Conservation (phyloP, 1,140 invertebrate species). For the Myzus persicae region DNA sequence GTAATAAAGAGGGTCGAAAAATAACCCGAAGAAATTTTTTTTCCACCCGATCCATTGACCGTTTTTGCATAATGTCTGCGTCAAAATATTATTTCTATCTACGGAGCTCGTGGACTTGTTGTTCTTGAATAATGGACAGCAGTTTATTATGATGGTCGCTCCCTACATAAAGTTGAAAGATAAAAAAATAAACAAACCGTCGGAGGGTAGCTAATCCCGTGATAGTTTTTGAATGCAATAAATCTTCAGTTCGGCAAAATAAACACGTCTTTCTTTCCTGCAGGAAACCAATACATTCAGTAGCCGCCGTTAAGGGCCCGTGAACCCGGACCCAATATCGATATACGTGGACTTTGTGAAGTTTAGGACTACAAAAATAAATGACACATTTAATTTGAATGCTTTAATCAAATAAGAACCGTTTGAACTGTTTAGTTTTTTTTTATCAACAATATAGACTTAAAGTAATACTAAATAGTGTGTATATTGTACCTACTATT, state of each 20-base stretch:
- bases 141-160: conserved; percentile 15
- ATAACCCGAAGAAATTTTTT: conserved; percentile 23
- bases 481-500: no score
- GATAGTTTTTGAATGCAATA: conserved; percentile 40
- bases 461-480: no score
- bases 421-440: neutral
- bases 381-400: neutral
- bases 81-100: conserved; percentile 52
- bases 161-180: neutral
- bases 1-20: conserved; percentile 57
- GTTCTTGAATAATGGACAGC: conserved; percentile 46
- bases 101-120: conserved; percentile 28
- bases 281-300: neutral
- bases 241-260: conserved; percentile 37
- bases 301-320: neutral
- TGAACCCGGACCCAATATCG: neutral
- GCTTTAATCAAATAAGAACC: neutral
- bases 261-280: neutral
- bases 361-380: neutral
- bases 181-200: conserved; percentile 40
- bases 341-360: neutral
- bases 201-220: conserved; percentile 9
- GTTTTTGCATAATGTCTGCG: conserved; percentile 51
- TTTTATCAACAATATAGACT: neutral
- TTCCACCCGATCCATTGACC: conserved; percentile 5